Percentiles rank a stretch among this genome's conserved stretches.
Conservation (phyloP, 2,113 vertebrate species). For the Fregetta grallaria region DNA sequence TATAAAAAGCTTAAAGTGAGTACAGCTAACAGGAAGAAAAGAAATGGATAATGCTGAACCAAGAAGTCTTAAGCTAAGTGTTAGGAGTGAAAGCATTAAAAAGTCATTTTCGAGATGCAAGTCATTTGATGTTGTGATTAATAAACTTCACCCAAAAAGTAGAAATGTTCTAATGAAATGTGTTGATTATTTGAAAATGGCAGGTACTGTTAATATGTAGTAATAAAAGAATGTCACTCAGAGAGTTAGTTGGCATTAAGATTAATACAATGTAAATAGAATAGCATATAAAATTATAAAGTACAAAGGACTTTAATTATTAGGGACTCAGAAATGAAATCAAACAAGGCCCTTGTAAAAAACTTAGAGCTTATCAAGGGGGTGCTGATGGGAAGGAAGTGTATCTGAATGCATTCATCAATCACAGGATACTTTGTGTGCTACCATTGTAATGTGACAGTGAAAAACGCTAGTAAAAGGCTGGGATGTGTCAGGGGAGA, state of each 20-base stretch:
- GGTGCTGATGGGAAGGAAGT: constrained; percentile 15
- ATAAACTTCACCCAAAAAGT: neutral
- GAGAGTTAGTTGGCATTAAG: neutral
- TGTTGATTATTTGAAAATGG: neutral
- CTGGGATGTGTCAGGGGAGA: constrained; percentile 22
- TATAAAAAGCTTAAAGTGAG: neutral
- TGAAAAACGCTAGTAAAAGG: constrained; percentile 7
- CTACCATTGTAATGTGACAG: constrained; percentile 5
- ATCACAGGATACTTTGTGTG: constrained; percentile 36
- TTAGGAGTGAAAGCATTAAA: neutral
- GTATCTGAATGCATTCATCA: constrained; percentile 24
- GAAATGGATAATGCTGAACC: neutral
- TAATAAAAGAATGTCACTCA: neutral
- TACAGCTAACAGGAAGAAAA: neutral
- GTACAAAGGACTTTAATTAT: neutral
- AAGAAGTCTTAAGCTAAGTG: neutral
- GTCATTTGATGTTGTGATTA: neutral
- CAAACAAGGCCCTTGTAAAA: neutral
- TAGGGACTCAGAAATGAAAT: neutral
- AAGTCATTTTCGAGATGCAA: neutral
- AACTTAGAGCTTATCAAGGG: neutral
- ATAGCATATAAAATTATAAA: neutral
- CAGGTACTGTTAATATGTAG: neutral
- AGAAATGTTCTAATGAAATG: neutral
- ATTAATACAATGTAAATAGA: neutral